These are phyloP conservation scores for Zoanthus solanderi DNA, from an alignment of 92 coral and sea anemone species.

Conservation along the genomic window DNA sequence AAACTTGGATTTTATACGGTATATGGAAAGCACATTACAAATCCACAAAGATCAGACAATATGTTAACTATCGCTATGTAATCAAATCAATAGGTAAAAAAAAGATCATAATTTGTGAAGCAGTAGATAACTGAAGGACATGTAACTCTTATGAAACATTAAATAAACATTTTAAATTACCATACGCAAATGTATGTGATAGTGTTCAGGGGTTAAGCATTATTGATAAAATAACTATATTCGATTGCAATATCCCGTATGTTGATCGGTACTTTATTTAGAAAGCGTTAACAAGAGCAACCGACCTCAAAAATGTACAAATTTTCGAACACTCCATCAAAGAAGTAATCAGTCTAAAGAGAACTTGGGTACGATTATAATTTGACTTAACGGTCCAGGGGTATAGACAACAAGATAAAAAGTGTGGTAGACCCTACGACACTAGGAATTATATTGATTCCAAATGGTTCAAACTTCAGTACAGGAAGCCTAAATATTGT, in stretches of 20 bases:
- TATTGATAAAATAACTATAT: no score
- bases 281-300: no score
- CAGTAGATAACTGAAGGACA: not conserved
- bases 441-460: conserved; percentile 31
- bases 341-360: no score
- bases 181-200: not conserved
- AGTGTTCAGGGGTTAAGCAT: not conserved
- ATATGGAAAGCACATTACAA: not conserved
- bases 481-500: conserved; percentile 19
- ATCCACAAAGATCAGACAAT: not conserved
- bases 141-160: not conserved
- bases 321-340: no score
- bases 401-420: not conserved
- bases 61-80: not conserved
- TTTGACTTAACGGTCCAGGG: not conserved
- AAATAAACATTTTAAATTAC: not conserved
- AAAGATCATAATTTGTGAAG: not conserved
- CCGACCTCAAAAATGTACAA: not conserved
- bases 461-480: conserved; percentile 47
- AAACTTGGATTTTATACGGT: no score
- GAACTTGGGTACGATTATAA: not conserved
- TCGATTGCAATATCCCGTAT: no score
- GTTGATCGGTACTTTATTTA: no score
- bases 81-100: not conserved
- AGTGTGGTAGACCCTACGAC: not conserved